Evolutionary conservation across 2,888 invertebrate genomes (phyloP), one percentile per base, ranked within the genome.

Genomic region (Rotaria magnacalcarata): DNA sequence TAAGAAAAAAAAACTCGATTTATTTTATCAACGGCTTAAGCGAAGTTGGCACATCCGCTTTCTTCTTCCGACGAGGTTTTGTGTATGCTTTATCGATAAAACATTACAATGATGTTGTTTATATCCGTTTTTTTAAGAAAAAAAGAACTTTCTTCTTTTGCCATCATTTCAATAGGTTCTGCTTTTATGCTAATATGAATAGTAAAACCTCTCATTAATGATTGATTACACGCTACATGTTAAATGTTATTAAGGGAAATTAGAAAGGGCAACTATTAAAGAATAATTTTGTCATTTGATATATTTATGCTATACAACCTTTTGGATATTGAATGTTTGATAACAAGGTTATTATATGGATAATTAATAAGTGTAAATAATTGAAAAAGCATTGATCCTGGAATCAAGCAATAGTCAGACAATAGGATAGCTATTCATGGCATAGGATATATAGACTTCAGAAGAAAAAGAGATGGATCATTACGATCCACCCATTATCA

Each of bases 401-500:
- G 0, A 67, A 60, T 27, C 3, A 60, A 60, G 19, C n/a, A 34
- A 14, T 5, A 56, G 14, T 24, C 7, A 7, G 24, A 56, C 3
- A 8, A 27, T 34, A 67, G 1, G 27, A 41, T 14, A 34, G 4
- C 19, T 34, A 34, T 67, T 67, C 16, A 67, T 19, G 67, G 7
- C 67, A 41, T 34, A 27, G 19, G 0, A 67, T 5, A 34, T 34
- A 19, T 67, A 67, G 16, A 41, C 34, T 67, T 41, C 27, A 8
- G 27, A 14, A 60, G 27, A n/a, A 67, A 52, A 52, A 52, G 16
- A 8, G 67, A 67, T 34, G 67, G 67, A 67, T 67, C 67, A 67
- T 34, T 19, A 67, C 67, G 34, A 67, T 67, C 27, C 67, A 34
- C 67, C 67, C 34, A 67, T 67, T 67, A 67, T 67, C 67, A 67